These are phyloP conservation scores for Antennarius striatus DNA, from an alignment of 2,113 vertebrate genomes.

Conservation along the genomic window DNA sequence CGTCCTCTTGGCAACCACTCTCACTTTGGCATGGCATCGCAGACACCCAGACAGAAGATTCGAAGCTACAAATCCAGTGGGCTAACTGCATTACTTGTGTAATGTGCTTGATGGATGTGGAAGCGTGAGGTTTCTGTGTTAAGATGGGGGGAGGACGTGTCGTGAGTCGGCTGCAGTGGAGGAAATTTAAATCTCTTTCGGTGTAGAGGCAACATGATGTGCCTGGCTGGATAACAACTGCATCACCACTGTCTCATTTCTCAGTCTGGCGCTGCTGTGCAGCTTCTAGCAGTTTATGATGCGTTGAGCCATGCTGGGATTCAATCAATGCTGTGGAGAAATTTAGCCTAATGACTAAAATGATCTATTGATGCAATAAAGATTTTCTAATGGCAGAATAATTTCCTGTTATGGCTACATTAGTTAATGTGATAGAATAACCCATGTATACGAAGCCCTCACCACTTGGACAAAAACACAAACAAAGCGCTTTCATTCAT, in stretches of 20 bases:
- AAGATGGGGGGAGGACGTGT: conserved; percentile 17
- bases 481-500: not conserved
- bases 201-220: conserved; percentile 29
- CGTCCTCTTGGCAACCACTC: conserved; percentile 39
- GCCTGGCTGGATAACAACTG: conserved; percentile 29
- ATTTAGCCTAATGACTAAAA: conserved; percentile 23
- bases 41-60: not conserved
- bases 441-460: conserved; percentile 1
- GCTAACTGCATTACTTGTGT: conserved; percentile 48
- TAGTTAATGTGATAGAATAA: not conserved
- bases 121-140: conserved; percentile 31
- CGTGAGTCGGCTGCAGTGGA: conserved; percentile 19
- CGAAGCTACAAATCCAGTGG: conserved; percentile 33
- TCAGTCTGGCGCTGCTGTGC: conserved; percentile 2
- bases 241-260: conserved; percentile 2
- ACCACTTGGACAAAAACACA: not conserved
- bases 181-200: conserved; percentile 38
- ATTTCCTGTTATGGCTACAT: conserved; percentile 5
- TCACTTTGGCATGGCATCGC: conserved; percentile 44
- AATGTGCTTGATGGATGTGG: conserved; percentile 41
- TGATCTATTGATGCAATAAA: conserved; percentile 22
- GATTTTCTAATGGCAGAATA: not conserved
- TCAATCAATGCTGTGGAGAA: conserved; percentile 3
- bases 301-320: conserved; percentile 3
- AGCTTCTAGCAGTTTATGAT: conserved; percentile 1